Base-by-base conservation (phyloP, 2,888 invertebrate genomes). In the Idaea aversata region DNA sequence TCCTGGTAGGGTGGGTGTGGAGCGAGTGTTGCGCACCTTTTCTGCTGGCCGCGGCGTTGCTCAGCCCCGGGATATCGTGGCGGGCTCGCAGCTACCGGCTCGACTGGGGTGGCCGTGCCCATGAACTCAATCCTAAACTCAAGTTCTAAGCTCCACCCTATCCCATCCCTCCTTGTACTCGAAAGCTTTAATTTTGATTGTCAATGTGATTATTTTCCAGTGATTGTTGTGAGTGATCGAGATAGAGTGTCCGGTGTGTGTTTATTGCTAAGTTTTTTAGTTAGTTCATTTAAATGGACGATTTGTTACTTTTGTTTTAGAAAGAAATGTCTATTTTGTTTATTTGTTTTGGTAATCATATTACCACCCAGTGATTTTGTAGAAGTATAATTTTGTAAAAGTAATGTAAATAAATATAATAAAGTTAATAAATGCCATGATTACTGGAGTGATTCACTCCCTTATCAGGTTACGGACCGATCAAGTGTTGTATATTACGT, bases 91-190 rank as follows among this genome's bases (percentile, higher is more conserved):
- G 95, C 76, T 99, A 97, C 91, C 96, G 96, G 86, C 94, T 99
- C 70, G 96, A 96, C 77, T 99, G 99, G 99, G 99, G 99, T 71
- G 99, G 99, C 57, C 93, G 97, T 61, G 98, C 98, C 62, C 98
- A 98, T 83, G 97, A 98, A 93, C 94, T 97, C 74, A 96, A 96
- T 84, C 95, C 95, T 72, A 95, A 96, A 88, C 94, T 94, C 79
- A 95, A 95, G 87, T 95, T 95, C 87, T 95, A 83, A 90, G 81
- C 77, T 16, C 65, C 68, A 77, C 77, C 80, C 59, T 13, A 70
- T 73, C 78, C 59, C 34, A 70, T 73, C 78, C 78, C 79, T 75
- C 75, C 75, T 76, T 74, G 73, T 80, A 80, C 78, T 77, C 72
- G 65, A 84, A 87, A 89, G 90, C 88, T 91, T 91, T 91, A 90